These are phyloP conservation scores for Macrophya annulata DNA, from an alignment of 2,888 invertebrate genomes.

Conservation along the genomic window DNA sequence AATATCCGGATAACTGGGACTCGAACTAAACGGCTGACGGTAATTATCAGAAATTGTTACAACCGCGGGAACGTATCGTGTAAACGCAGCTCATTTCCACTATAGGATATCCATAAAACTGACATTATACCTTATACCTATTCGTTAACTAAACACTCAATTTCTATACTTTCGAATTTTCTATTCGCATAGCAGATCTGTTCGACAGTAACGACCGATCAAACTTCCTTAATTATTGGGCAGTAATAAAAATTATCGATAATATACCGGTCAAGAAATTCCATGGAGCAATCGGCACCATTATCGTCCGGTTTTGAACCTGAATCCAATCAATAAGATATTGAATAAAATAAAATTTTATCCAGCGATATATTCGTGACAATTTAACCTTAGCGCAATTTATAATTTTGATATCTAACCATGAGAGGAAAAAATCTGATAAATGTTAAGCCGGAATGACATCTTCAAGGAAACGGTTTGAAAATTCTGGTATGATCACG, in stretches of 20 bases:
- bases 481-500: slow-evolving; percentile 9
- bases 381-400: not conserved
- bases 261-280: not conserved
- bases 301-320: not conserved
- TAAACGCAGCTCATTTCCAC: not conserved
- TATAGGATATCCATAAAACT: slow-evolving; percentile 14
- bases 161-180: slow-evolving; percentile 25
- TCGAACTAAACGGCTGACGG: not conserved
- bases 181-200: not conserved
- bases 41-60: not conserved
- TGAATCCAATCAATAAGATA: not conserved
- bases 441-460: not conserved
- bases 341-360: not conserved
- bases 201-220: not conserved
- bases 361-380: not conserved
- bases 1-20: not conserved
- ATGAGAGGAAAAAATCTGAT: not conserved
- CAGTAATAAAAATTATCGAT: slow-evolving; percentile 8
- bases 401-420: not conserved
- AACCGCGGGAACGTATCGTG: not conserved
- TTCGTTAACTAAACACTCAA: not conserved
- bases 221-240: slow-evolving; percentile 15
- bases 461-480: not conserved
- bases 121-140: slow-evolving; percentile 11
- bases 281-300: not conserved